Base-by-base conservation (phyloP, 2,113 vertebrate species). In the Sebastes fasciatus region DNA sequence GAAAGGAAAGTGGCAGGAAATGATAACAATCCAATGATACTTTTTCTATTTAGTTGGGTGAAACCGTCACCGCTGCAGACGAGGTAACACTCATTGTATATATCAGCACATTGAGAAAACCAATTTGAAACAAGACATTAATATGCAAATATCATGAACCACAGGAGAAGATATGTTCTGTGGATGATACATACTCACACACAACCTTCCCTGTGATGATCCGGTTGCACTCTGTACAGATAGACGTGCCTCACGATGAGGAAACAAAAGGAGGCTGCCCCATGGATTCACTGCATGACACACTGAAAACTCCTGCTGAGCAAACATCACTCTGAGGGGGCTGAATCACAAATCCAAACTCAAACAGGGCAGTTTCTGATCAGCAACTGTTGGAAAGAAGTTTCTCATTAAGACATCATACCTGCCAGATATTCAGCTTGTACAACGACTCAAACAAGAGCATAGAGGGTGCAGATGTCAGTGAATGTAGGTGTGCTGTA, bases 101-200 rank as follows among this genome's bases (percentile, higher is more conserved):
- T 71, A 63, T 65, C 40, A 74, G n/a, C 51, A 83, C 43, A 67
- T 13, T 55, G 46, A 64, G n/a, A 54, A 88, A 76, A 77, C 12
- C 54, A 80, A 77, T 77, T 60, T 67, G 26, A 86, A 78, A 70
- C 2, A 4, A 65, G 42, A 54, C 69, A 76, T 79, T 79, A 61
- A 65, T 79, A 85, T 83, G 84, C 71, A 84, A 83, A 85, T 81
- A 61, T 55, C 57, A 67, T 58, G 46, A 48, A 17, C 46, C 69
- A 49, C 60, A 65, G 67, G 14, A 84, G 52, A 63, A 70, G 42
- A 80, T 60, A 60, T 52, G 12, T 55, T 68, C 51, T 42, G 71
- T 52, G 79, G n/a, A 8, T 21, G 66, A 81, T 68, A 19, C 45
- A 23, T 6, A 23, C 64, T 60, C 17, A 17, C 2, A 14, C 14